Conservation (phyloP, 2,113 vertebrate genomes). For the Phodopus roborovskii region DNA sequence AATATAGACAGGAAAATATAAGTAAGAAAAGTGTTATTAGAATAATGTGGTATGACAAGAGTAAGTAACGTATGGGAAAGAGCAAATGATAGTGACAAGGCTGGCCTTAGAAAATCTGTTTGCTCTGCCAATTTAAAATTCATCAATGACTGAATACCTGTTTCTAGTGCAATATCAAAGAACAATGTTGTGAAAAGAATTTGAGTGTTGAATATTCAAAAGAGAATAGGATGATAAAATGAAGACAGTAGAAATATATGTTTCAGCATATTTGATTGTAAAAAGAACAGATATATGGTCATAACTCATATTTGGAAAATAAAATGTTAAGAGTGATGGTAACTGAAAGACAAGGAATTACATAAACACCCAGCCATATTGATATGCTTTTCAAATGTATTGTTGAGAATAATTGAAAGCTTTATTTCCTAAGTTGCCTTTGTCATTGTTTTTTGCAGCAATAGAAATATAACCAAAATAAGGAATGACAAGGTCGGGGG, state of each 20-base stretch:
- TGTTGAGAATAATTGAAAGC: neutral
- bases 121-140: neutral
- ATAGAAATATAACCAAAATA: neutral
- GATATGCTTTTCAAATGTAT: neutral
- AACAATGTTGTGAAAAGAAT: neutral
- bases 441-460: neutral
- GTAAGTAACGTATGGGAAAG: neutral
- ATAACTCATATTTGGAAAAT: constrained; percentile 15
- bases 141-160: neutral
- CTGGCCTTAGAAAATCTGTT: neutral
- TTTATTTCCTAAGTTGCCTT: neutral
- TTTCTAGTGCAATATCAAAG: neutral
- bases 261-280: neutral
- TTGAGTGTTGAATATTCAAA: neutral
- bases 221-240: neutral
- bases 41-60: neutral
- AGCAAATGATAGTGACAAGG: neutral
- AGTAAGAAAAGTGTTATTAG: neutral
- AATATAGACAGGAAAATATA: neutral
- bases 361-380: neutral
- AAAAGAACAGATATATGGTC: neutral
- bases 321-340: neutral
- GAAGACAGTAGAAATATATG: neutral
- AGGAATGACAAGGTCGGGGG: neutral
- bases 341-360: neutral